phyloP scores from a whole-genome alignment of 2,113 vertebrate genomes.

The Prietella phreatophila region DNA sequence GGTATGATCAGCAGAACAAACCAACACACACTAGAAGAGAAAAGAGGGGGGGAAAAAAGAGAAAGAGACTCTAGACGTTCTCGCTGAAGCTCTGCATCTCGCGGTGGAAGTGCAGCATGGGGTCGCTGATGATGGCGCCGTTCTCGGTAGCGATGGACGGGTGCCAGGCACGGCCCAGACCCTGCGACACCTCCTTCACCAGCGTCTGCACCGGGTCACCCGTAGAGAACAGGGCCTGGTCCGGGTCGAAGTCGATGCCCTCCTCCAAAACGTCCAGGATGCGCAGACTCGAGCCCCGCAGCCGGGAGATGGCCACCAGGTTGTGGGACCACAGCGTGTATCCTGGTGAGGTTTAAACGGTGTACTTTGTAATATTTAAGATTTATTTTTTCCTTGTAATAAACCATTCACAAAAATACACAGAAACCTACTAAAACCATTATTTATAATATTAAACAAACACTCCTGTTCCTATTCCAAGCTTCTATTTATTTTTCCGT shows the following conservation, averaged over 20 bases:
- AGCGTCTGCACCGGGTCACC: constrained; percentile 94
- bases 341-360: constrained; percentile 66
- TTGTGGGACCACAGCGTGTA: constrained; percentile 98
- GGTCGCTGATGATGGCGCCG: constrained; percentile 88
- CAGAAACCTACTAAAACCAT: neutral
- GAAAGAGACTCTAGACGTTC: constrained; percentile 80
- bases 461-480: neutral
- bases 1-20: neutral
- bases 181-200: constrained; percentile 94
- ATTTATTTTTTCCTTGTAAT: neutral
- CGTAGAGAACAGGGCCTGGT: constrained; percentile 86
- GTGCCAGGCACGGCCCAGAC: constrained; percentile 90
- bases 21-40: neutral
- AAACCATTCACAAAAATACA: neutral
- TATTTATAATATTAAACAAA: neutral
- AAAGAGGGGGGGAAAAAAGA: neutral
- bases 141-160: constrained; percentile 91
- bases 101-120: constrained; percentile 92
- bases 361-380: neutral
- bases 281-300: constrained; percentile 90
- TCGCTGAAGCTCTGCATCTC: constrained; percentile 96
- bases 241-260: constrained; percentile 97
- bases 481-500: neutral
- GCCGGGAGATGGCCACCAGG: constrained; percentile 94
- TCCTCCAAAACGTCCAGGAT: constrained; percentile 93